Evolutionary conservation across 2,888 invertebrate species (phyloP).

Genomic region (Watsonalla binaria): DNA sequence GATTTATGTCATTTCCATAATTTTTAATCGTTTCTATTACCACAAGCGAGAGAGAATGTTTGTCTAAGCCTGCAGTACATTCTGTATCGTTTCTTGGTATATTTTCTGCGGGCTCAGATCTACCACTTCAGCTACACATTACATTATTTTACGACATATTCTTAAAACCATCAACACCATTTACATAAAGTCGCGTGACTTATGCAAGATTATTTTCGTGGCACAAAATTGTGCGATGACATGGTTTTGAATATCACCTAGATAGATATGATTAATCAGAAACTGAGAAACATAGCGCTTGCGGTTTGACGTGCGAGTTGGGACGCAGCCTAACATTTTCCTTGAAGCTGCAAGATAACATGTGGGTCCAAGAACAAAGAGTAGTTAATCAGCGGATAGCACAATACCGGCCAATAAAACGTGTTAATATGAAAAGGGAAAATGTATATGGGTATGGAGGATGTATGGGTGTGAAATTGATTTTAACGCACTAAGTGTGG

Average conservation of each 20-base stretch:
- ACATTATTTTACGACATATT: not conserved
- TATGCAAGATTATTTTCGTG: not conserved
- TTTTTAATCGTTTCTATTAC: too few relatives aligned
- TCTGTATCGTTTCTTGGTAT: too few relatives aligned
- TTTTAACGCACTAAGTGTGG: slow-evolving; percentile 46
- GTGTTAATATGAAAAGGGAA: slow-evolving; percentile 57
- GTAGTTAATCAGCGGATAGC: slow-evolving; percentile 21
- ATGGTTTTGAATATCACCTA: not conserved
- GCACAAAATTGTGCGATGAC: not conserved
- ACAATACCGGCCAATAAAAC: slow-evolving; percentile 28
- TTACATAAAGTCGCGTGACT: not conserved
- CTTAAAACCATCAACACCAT: not conserved
- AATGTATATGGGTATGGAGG: slow-evolving; percentile 44
- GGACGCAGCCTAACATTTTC: not conserved
- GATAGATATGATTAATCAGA: slow-evolving; percentile 1
- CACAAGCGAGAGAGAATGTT: too few relatives aligned
- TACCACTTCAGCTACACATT: too few relatives aligned
- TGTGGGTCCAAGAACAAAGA: slow-evolving; percentile 15
- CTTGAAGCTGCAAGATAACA: slow-evolving; percentile 10
- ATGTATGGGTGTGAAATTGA: slow-evolving; percentile 61
- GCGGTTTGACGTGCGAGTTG: not conserved
- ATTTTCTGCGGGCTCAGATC: too few relatives aligned
- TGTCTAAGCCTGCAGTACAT: too few relatives aligned
- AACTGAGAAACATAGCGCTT: not conserved
- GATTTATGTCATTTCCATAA: too few relatives aligned